phyloP scores from a whole-genome alignment of 2,797 vertebrate genomes.

The Chaenodraco wilsoni region DNA sequence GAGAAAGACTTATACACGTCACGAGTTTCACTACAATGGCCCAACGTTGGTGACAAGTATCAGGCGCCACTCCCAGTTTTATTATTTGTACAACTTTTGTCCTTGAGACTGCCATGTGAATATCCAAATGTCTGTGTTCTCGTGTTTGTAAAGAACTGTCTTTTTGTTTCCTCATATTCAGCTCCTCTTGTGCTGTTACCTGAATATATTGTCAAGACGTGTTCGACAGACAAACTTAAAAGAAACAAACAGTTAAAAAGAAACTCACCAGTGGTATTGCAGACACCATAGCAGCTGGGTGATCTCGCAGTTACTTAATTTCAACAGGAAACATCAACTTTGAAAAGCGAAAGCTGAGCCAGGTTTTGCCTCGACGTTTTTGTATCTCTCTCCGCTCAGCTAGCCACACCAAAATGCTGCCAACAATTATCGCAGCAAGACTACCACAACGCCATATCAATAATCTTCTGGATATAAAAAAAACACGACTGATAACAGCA shows the following conservation, averaged over 20 bases:
- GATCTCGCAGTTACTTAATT: background rate
- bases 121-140: too few relatives aligned
- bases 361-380: background rate
- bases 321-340: background rate
- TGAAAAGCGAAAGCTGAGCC: too few relatives aligned
- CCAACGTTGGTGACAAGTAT: background rate
- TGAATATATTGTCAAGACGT: too few relatives aligned
- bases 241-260: conserved; percentile 44
- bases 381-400: conserved; percentile 12
- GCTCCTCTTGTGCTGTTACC: too few relatives aligned
- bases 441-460: background rate
- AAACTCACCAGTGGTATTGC: conserved; percentile 38
- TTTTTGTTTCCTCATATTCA: too few relatives aligned
- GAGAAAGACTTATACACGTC: background rate
- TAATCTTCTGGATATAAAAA: background rate
- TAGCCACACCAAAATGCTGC: conserved; percentile 21
- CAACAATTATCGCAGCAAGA: background rate
- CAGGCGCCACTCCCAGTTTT: conserved; percentile 21
- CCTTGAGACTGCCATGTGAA: too few relatives aligned
- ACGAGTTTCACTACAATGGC: background rate
- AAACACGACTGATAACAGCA: background rate
- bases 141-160: too few relatives aligned
- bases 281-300: conserved; percentile 42
- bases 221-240: too few relatives aligned
- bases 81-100: too few relatives aligned